These are phyloP conservation scores for Battus philenor DNA, from an alignment of 1,140 invertebrate species.

Conservation along the genomic window DNA sequence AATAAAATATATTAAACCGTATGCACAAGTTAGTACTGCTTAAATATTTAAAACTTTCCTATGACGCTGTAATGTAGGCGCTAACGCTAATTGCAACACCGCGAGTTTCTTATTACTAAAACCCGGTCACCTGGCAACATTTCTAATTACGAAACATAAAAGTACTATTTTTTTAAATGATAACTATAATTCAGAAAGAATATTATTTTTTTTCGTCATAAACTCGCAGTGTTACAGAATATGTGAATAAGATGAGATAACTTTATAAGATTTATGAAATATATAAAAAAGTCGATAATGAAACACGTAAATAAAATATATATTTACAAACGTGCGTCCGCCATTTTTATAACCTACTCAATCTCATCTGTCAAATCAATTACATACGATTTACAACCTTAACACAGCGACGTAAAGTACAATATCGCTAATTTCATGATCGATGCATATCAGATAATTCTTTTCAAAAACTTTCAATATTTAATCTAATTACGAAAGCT, in stretches of 20 bases:
- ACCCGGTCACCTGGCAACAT: no score
- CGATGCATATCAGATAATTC: no score
- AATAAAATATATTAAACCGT: conserved; percentile 46
- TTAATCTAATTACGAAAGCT: background rate
- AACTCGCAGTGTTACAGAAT: conserved; percentile 1
- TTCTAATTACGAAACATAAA: no score
- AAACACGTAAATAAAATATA: conserved; percentile 8
- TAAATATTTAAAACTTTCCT: conserved; percentile 31
- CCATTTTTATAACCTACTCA: background rate
- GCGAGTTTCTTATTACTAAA: background rate
- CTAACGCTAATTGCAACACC: conserved; percentile 18
- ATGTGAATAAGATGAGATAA: no score
- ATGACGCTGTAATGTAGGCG: conserved; percentile 23
- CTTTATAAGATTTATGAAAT: no score
- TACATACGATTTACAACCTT: background rate
- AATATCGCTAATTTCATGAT: background rate
- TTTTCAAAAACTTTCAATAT: conserved; percentile 5
- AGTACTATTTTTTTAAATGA: no score
- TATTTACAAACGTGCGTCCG: background rate
- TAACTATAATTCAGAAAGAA: no score
- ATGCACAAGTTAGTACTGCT: conserved; percentile 46
- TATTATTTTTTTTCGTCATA: no score
- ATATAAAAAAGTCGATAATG: no score
- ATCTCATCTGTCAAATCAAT: background rate
- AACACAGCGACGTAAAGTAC: background rate